Evolutionary conservation across 2,113 vertebrate species (phyloP), one percentile per base, ranked within the genome.

Genomic region (Nerophis lumbriciformis): DNA sequence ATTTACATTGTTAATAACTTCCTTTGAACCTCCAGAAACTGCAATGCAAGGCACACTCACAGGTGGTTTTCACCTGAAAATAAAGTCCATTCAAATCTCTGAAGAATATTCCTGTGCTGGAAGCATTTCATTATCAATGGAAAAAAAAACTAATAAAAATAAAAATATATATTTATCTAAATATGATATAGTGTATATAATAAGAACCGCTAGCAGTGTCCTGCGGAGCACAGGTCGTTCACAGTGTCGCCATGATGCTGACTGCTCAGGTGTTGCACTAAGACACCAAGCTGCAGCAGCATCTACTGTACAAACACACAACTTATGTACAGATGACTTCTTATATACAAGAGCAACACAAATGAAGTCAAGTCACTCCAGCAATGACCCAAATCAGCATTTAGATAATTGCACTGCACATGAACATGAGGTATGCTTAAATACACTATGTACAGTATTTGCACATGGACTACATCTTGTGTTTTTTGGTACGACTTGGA

Each of bases 191-290:
- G 28, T 3, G 28, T 28, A 28, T 28, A 28, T 28, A 28, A 56
- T 65, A 73, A 73, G 62, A 71, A 78, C 77, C 38, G 60, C 58
- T 15, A 57, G 79, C 67, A 59, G 61, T 39, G 63, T 67, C 79
- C 77, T 85, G 70, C 51, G 63, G 78, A 77, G 79, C 75, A 75
- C 77, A 85, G 87, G 69, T 66, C 53, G 28, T 77, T 91, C 91
- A 92, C 92, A 92, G 90, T 89, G 91, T 90, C 57, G 13, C 78
- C 83, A 73, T 83, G 87, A 81, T 63, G 68, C 76, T 58, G 84
- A 83, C 79, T 66, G 74, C 69, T 63, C 71, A 75, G 66, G 70
- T 72, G 68, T 16, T 76, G 76, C 73, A 54, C 36, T 68, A 68
- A 86, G 49, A 82, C 72, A 78, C 54, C 0, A 12, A 77, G 72